These are phyloP conservation scores for Palythoa grandis DNA, from an alignment of 92 coral and sea anemone species.

Conservation along the genomic window DNA sequence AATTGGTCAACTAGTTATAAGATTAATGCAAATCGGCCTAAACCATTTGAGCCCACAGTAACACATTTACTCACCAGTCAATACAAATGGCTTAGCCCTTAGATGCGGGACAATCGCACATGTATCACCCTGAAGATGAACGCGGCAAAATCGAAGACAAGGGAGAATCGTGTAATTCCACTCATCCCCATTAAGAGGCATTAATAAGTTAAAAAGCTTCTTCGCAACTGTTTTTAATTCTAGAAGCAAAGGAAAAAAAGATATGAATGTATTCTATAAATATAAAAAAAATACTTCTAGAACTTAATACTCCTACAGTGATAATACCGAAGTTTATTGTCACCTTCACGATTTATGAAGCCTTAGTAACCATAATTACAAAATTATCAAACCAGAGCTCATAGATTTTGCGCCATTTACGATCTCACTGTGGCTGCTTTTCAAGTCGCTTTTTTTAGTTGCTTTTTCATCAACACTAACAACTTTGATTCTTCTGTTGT, in stretches of 20 bases:
- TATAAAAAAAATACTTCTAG: neutral
- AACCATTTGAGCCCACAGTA: neutral
- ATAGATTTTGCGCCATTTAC: too few relatives aligned
- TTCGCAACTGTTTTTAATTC: slow-evolving; percentile 20
- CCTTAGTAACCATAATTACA: too few relatives aligned
- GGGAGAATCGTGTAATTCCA: slow-evolving; percentile 31
- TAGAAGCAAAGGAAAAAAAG: neutral
- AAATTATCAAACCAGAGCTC: too few relatives aligned
- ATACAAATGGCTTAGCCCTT: slow-evolving; percentile 49
- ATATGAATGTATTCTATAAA: neutral
- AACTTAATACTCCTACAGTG: neutral
- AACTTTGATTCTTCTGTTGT: too few relatives aligned
- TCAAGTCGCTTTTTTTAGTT: too few relatives aligned
- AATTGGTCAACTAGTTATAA: too few relatives aligned
- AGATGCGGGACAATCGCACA: slow-evolving; percentile 59
- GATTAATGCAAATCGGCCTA: too few relatives aligned
- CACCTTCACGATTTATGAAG: too few relatives aligned
- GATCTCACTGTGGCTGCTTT: too few relatives aligned
- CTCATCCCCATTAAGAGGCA: slow-evolving; percentile 53
- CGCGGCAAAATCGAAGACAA: slow-evolving; percentile 61
- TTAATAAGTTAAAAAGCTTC: slow-evolving; percentile 47
- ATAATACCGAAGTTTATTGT: too few relatives aligned
- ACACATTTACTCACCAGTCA: slow-evolving; percentile 50
- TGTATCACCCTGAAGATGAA: slow-evolving; percentile 50
- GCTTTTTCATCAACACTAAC: too few relatives aligned